phyloP scores from a whole-genome alignment of 1,140 invertebrate genomes.

The Achatina immaculata region DNA sequence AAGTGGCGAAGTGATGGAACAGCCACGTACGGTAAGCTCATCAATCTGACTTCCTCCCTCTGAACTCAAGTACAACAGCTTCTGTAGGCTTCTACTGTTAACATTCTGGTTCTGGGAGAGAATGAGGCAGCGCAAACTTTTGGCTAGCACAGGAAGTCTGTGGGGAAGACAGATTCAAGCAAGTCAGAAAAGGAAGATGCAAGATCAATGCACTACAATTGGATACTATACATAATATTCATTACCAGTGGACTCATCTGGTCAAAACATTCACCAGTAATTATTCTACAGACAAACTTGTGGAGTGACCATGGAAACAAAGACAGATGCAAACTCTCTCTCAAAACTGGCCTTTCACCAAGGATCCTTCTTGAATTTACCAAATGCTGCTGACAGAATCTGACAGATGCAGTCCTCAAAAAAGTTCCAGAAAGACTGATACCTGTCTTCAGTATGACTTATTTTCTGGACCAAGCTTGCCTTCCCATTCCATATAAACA shows the following conservation, averaged over 20 bases:
- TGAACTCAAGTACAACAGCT: constrained; percentile 17
- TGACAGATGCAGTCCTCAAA: too few relatives aligned
- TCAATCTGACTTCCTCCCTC: background rate
- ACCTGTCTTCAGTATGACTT: too few relatives aligned
- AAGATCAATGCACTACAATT: background rate
- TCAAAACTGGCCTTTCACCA: too few relatives aligned
- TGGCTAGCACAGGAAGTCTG: background rate
- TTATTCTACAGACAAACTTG: background rate
- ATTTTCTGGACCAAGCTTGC: too few relatives aligned
- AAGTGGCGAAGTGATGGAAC: constrained; percentile 21
- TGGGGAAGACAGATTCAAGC: background rate
- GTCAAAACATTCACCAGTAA: background rate
- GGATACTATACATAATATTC: background rate
- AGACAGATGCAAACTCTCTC: too few relatives aligned
- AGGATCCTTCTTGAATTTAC: too few relatives aligned
- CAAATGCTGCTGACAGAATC: too few relatives aligned
- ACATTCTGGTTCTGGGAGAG: constrained; percentile 35
- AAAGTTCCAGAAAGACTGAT: too few relatives aligned
- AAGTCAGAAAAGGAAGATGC: background rate
- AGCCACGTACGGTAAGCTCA: constrained; percentile 18
- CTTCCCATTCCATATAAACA: too few relatives aligned
- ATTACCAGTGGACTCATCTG: background rate
- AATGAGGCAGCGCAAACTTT: background rate
- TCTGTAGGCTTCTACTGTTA: constrained; percentile 25
- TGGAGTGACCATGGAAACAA: too few relatives aligned